Evolutionary conservation across 2,113 vertebrate species (phyloP), one percentile per base, ranked within the genome.

Genomic region (Sorex araneus): DNA sequence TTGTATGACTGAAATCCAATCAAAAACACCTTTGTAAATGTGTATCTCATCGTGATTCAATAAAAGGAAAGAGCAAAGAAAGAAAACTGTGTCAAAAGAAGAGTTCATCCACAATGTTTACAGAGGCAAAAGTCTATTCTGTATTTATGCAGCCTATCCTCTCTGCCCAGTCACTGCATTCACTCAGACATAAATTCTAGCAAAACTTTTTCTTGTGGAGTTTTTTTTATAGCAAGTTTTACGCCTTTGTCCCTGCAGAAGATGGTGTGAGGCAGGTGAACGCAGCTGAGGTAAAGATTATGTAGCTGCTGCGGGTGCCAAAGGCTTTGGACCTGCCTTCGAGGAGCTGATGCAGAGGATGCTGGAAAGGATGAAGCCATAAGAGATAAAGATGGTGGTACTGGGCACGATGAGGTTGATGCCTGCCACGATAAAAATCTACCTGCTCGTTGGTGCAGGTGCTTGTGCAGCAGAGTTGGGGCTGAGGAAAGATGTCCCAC

Each of bases 211-310:
- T 85, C 5, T 6, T 86, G 27, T 73, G 6, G 73, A 13, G 5
- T 4, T 25, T 88, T 80, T 93, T 10, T 18, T 89, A 95, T 0
- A 11, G 84, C 79, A 45, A 36, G 15, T 67, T 90, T 94, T 45
- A 90, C 82, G 78, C 92, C 86, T 73, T 95, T 79, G 19, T 93
- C 76, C 25, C 79, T 60, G 19, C 18, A 60, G 57, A 60, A 60
- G 57, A 60, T 23, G 6, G 18, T 60, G 57, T 21, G 57, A 60
- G 57, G 23, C 21, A 60, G 15, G 21, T 23, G 57, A 60, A 60
- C 3, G 18, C 21, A 60, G 18, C 57, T 60, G 57, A 60, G 23
- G 57, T 2, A 60, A 60, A 60, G 57, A 23, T 23, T 6, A 21
- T 60, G 57, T 60, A 19, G 4, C 19, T 19, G 57, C 57, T 60